phyloP scores from a whole-genome alignment of 1,140 invertebrate species.

The Trigoniulus corallinus region DNA sequence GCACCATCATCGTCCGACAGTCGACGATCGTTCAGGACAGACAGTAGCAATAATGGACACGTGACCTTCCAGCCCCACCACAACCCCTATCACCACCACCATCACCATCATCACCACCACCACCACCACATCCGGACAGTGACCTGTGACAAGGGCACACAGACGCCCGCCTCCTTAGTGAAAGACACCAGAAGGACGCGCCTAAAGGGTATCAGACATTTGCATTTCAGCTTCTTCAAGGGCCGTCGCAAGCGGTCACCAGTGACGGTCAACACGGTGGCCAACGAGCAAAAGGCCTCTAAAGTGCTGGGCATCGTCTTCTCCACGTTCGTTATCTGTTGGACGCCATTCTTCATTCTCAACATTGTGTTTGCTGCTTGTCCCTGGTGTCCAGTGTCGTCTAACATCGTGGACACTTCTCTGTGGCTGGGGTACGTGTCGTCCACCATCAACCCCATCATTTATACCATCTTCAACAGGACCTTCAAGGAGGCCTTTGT shows the following conservation, averaged over 20 bases:
- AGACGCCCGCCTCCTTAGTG: background rate
- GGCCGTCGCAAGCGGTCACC: constrained; percentile 41
- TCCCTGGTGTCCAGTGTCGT: constrained; percentile 12
- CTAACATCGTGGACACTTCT: constrained; percentile 16
- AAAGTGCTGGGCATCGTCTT: constrained; percentile 29
- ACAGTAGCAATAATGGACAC: constrained; percentile 1
- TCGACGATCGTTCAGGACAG: background rate
- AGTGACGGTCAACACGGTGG: constrained; percentile 50
- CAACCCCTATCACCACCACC: background rate
- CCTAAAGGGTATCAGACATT: background rate
- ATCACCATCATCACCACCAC: constrained; percentile 2
- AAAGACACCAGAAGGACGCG: background rate
- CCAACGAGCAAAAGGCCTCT: constrained; percentile 64
- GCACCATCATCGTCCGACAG: no score
- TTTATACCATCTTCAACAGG: constrained; percentile 21
- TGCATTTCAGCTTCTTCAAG: constrained; percentile 38
- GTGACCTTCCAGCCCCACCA: background rate
- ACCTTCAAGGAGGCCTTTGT: constrained; percentile 19
- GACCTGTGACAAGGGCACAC: constrained; percentile 2
- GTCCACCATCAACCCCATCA: constrained; percentile 51
- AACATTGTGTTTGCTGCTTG: constrained; percentile 18
- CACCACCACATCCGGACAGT: background rate
- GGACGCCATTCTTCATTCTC: constrained; percentile 20
- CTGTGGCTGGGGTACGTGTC: constrained; percentile 21
- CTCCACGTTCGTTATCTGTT: constrained; percentile 19